Percentiles rank a stretch among this genome's conserved stretches.
These are phyloP conservation scores for Myzus persicae DNA, from an alignment of 1,140 invertebrate species.

Conservation along the genomic window DNA sequence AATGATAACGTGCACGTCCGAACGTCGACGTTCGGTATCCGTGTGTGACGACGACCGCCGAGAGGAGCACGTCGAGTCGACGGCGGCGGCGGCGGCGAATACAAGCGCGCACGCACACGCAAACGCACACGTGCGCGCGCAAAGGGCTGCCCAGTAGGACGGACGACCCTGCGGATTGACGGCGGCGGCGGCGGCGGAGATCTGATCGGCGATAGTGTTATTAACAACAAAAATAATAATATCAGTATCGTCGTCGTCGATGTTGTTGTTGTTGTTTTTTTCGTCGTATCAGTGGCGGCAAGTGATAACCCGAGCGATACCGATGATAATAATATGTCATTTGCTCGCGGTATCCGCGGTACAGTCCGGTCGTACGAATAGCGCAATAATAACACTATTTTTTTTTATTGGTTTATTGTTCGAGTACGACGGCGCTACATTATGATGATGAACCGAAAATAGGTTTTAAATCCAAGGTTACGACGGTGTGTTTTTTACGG, in stretches of 20 bases:
- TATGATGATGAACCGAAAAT: too few species aligned
- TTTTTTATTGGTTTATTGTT: too few species aligned
- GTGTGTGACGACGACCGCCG: background rate
- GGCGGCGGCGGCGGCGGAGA: background rate
- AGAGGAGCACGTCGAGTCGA: background rate
- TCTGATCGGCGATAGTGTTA: background rate
- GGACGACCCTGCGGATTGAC: conserved; percentile 4
- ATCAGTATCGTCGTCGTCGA: background rate
- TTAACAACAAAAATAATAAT: background rate
- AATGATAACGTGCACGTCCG: background rate
- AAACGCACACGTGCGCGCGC: background rate
- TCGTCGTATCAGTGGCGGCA: background rate
- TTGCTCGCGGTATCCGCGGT: background rate
- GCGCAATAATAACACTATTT: too few species aligned
- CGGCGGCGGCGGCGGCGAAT: background rate
- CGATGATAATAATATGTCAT: background rate
- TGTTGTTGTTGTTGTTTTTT: background rate
- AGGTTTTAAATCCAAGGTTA: too few species aligned
- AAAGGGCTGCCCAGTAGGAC: background rate
- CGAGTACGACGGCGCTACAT: too few species aligned
- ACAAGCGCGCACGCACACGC: background rate
- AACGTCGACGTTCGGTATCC: background rate
- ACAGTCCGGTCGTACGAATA: too few species aligned
- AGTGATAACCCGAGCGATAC: background rate
- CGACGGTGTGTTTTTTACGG: too few species aligned